Base-by-base conservation (phyloP, 2,888 invertebrate genomes). In the Clistopyga incitator region DNA sequence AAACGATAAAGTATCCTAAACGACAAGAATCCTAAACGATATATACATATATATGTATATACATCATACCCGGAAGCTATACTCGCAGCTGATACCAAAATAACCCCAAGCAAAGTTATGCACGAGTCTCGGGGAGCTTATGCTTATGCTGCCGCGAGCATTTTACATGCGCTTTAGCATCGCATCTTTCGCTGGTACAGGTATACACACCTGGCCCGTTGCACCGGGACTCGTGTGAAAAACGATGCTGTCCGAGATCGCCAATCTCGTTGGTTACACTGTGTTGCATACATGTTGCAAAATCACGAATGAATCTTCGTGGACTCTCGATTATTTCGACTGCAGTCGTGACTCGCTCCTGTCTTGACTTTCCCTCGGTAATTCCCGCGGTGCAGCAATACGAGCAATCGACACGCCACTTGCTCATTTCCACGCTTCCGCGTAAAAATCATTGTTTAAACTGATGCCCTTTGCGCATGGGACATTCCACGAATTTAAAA, bases 71-170 rank as follows among this genome's bases (percentile, higher is more conserved):
- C 42, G 65, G 42, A 34, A 29, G 52, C 54, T 67, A 50, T 52
- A 25, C 65, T 78, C 67, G 59, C 52, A 78, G 72, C 72, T 59
- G 59, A 82, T 82, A 82, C 78, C 50, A 72, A 82, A 82, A 82
- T 82, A 82, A 82, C 72, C 72, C 59, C 77, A 72, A 82, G 59
- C 42, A 18, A 74, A 78, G 67, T 78, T 78, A 72, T 80, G 54
- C 64, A 59, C 38, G 50, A 67, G 72, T 50, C 42, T 13, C 67
- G 50, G 13, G 23, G 42, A 82, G 77, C 77, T 72, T 78, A 78
- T 82, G 77, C 77, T 72, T 78, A 78, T 82, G 74, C 50, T 61
- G 45, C 52, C 59, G 59, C 56, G 20, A 10, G 59, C 45, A 61
- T 50, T 75, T 52, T 34, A 59, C 52, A 61, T 59, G 47, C 47